A percentile compares a stretch with the other conserved stretches of the same genome.
Evolutionary conservation across 2,113 vertebrate species (phyloP).

Genomic region (Cryptoleucopteryx plumbea): DNA sequence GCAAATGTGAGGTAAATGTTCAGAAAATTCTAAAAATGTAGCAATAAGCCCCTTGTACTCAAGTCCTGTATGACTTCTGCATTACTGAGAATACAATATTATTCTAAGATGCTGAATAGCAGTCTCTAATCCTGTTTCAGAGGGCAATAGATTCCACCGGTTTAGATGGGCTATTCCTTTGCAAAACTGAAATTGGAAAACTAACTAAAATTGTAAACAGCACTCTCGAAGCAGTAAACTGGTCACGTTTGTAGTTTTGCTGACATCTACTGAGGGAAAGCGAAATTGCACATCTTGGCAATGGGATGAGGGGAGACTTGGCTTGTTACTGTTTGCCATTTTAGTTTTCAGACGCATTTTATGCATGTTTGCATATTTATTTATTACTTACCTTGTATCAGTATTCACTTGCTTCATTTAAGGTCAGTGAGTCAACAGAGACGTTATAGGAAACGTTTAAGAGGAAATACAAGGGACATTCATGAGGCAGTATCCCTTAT

Average conservation of each 20-base stretch:
- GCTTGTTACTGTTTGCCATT: neutral
- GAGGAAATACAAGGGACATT: neutral
- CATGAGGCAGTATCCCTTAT: neutral
- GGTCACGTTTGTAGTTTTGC: conserved; percentile 65
- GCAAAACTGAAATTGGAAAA: conserved; percentile 8
- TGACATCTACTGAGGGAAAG: conserved; percentile 68
- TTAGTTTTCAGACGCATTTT: neutral
- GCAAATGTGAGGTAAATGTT: conserved; percentile 65
- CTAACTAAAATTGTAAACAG: neutral
- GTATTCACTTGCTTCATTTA: neutral
- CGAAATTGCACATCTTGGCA: conserved; percentile 25
- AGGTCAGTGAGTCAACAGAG: neutral
- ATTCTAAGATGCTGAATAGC: conserved; percentile 22
- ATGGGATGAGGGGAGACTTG: neutral
- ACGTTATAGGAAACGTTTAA: fast-evolving
- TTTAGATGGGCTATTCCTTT: conserved; percentile 14
- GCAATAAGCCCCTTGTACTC: conserved; percentile 49
- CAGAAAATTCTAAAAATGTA: conserved; percentile 65
- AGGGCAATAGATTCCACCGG: conserved; percentile 4
- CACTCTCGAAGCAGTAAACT: neutral
- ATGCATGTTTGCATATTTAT: neutral
- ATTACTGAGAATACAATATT: conserved; percentile 24
- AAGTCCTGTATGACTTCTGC: conserved; percentile 30
- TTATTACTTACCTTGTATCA: neutral
- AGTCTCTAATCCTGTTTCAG: neutral